Evolutionary conservation across 1,140 invertebrate genomes (phyloP), one percentile per base, ranked within the genome.

Genomic region (Colletes latitarsis): DNA sequence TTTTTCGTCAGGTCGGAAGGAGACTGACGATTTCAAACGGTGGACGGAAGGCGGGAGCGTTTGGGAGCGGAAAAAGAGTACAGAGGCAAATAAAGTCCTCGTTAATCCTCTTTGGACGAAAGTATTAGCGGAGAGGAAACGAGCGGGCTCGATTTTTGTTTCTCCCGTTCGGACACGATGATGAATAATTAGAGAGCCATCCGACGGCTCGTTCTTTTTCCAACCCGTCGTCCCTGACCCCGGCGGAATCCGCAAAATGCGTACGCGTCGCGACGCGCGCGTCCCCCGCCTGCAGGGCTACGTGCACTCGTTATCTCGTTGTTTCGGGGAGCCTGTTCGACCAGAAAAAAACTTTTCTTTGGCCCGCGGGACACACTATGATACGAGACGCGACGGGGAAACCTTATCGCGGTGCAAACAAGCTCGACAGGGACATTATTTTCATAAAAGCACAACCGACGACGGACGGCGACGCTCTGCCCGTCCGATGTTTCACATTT

Each of bases 31-130:
- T 78, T 69, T 68, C 0, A 39, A 1, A 5, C 14, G 57, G 58
- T 53, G 77, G 19, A 15, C 69, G 49, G 58, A 49, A 43, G 39
- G 30, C 30, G 2, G 30, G 30, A 30, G 30, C 30, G 83, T 85
- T 84, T 82, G 69, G 71, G 19, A 4, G 68, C 67, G 55, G 55
- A 70, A 63, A 69, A 63, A 72, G 81, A 82, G 75, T 78, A 52
- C 70, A 73, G 64, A 52, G 63, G n/a, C 52, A 41, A 66, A 73
- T 80, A 79, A 75, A 83, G 81, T 85, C 63, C 57, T 83, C 66
- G 84, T 83, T 86, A 86, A 86, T 85, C 84, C 84, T 85, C 83
- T 85, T 85, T 82, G 75, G 76, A 72, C 68, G 83, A 76, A 73
- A 80, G 81, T 77, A 86, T 86, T 82, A 86, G 71, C 57, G 64